Evolutionary conservation across 30 jellyfish, hydroid and myxozoan genomes (phyloP).

Genomic region (Mastigias papua): DNA sequence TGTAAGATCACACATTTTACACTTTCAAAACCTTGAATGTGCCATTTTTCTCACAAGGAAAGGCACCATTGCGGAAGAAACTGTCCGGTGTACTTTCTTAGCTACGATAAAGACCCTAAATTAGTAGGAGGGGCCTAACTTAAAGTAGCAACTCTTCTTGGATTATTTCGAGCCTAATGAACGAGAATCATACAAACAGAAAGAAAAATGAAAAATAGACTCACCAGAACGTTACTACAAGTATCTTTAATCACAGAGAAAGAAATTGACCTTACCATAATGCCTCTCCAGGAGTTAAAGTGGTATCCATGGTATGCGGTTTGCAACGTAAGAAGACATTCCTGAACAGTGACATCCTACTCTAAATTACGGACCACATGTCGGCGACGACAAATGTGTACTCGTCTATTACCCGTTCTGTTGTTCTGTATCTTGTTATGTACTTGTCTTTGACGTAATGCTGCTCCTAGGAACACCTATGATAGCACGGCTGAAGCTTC

Average conservation of each 20-base stretch:
- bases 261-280: background rate
- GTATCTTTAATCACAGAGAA: no score
- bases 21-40: no score
- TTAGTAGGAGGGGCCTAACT: conserved; percentile 18
- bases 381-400: no score
- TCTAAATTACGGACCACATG: background rate
- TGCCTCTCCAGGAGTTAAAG: background rate
- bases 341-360: background rate
- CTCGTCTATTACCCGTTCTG: no score
- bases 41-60: background rate
- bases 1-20: no score
- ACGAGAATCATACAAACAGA: no score
- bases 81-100: background rate
- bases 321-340: background rate
- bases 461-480: background rate
- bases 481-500: no score
- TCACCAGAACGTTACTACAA: no score
- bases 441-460: background rate
- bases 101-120: no score
- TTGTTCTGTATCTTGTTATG: background rate
- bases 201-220: no score
- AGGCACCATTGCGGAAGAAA: background rate
- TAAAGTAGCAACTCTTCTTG: no score
- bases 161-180: no score
- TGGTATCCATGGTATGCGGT: background rate